phyloP scores from a whole-genome alignment of 1,140 invertebrate species.

The Vanessa tameamea region DNA sequence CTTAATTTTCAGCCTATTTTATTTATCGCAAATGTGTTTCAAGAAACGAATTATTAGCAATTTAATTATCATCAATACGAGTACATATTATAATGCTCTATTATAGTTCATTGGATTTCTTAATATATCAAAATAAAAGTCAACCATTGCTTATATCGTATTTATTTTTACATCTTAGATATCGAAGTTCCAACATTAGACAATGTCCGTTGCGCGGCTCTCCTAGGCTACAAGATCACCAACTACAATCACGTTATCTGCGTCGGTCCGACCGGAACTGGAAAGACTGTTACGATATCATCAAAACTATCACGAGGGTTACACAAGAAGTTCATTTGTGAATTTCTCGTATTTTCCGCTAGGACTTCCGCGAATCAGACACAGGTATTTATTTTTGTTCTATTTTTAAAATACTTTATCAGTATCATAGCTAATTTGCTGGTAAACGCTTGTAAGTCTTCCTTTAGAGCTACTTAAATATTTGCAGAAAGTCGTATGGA shows the following conservation, averaged over 20 bases:
- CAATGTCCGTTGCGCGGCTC: slow-evolving; percentile 87
- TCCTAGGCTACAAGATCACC: slow-evolving; percentile 83
- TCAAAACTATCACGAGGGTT: slow-evolving; percentile 83
- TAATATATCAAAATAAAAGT: too few species aligned
- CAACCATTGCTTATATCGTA: too few species aligned
- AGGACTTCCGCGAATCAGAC: slow-evolving; percentile 89
- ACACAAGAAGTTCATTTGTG: slow-evolving; percentile 86
- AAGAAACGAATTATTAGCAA: too few species aligned
- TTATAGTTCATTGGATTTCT: too few species aligned
- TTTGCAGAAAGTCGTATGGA: too few species aligned
- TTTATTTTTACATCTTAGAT: slow-evolving; percentile 45
- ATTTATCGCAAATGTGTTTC: too few species aligned
- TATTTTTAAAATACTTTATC: not conserved
- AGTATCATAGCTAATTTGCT: too few species aligned
- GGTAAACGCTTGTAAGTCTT: too few species aligned
- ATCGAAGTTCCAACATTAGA: slow-evolving; percentile 92
- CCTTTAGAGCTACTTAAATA: too few species aligned
- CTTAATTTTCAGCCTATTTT: too few species aligned
- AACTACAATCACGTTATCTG: slow-evolving; percentile 86
- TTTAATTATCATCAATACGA: too few species aligned
- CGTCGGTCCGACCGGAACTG: slow-evolving; percentile 90
- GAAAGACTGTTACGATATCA: slow-evolving; percentile 89
- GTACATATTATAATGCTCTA: too few species aligned
- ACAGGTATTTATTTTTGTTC: slow-evolving; percentile 80
- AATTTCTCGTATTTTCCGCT: slow-evolving; percentile 90